Percentiles rank a stretch among this genome's conserved stretches.
phyloP scores from a whole-genome alignment of 2,113 vertebrate genomes.

The Daphoenositta chrysoptera region DNA sequence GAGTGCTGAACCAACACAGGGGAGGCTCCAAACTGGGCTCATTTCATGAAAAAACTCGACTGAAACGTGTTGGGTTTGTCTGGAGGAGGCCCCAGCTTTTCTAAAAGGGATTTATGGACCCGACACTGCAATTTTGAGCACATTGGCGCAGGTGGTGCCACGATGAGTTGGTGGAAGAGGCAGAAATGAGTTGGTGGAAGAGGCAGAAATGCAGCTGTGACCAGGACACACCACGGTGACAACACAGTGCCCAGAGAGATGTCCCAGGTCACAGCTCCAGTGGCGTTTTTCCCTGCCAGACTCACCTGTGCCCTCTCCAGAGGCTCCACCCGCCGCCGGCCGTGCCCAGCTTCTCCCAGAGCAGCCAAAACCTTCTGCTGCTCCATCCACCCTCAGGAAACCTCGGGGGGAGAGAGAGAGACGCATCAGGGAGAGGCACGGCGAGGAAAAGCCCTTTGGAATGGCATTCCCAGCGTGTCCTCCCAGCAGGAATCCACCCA shows the following conservation, averaged over 20 bases:
- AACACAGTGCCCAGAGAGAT: neutral
- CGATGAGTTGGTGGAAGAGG: neutral
- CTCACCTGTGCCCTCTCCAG: neutral
- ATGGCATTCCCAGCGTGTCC: neutral
- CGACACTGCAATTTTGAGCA: neutral
- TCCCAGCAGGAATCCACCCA: neutral
- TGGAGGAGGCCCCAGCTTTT: neutral
- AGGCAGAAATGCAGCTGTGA: neutral
- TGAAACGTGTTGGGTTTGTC: neutral
- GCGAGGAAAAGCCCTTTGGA: neutral
- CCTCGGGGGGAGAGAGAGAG: neutral
- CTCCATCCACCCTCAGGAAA: neutral
- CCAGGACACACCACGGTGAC: neutral
- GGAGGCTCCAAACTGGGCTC: neutral
- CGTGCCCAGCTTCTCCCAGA: neutral
- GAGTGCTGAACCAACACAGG: neutral
- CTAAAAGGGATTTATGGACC: neutral
- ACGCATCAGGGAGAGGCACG: neutral
- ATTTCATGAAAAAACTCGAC: neutral
- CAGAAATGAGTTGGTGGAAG: neutral
- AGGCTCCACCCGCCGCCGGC: neutral
- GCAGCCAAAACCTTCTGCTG: neutral
- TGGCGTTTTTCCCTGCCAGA: accelerated
- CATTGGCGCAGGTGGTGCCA: accelerated
- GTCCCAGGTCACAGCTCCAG: neutral